These are phyloP conservation scores for Orthonyx spaldingii DNA, from an alignment of 2,113 vertebrate genomes.

Conservation along the genomic window DNA sequence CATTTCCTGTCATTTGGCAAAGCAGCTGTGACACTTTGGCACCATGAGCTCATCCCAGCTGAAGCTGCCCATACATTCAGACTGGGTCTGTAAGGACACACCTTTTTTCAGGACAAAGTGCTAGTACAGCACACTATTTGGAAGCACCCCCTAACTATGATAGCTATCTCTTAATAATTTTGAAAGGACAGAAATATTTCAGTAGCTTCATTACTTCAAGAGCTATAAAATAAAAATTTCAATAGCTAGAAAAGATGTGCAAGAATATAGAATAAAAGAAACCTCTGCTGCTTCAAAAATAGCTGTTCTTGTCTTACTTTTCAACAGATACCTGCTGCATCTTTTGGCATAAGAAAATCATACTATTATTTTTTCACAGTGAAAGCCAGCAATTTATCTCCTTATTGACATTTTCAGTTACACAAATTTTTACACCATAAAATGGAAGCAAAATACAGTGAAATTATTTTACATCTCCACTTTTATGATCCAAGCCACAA, in stretches of 20 bases:
- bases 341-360: constrained; percentile 16
- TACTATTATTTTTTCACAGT: neutral
- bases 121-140: neutral
- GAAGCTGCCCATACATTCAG: neutral
- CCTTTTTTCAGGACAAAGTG: neutral
- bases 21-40: neutral
- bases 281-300: neutral
- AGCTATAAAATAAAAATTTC: neutral
- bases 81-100: neutral
- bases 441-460: neutral
- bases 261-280: neutral
- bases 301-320: neutral
- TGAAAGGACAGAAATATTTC: neutral
- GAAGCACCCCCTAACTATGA: neutral
- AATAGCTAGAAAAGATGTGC: neutral
- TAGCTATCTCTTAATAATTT: neutral
- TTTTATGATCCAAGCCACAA: neutral
- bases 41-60: neutral
- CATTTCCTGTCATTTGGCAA: neutral
- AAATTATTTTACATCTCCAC: neutral
- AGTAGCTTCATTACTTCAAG: neutral
- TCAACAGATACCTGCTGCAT: neutral
- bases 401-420: neutral
- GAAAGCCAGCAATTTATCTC: constrained; percentile 11
- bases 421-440: neutral